Evolutionary conservation across 2,113 vertebrate species (phyloP), one percentile per base, ranked within the genome.

Genomic region (Rostratula benghalensis): DNA sequence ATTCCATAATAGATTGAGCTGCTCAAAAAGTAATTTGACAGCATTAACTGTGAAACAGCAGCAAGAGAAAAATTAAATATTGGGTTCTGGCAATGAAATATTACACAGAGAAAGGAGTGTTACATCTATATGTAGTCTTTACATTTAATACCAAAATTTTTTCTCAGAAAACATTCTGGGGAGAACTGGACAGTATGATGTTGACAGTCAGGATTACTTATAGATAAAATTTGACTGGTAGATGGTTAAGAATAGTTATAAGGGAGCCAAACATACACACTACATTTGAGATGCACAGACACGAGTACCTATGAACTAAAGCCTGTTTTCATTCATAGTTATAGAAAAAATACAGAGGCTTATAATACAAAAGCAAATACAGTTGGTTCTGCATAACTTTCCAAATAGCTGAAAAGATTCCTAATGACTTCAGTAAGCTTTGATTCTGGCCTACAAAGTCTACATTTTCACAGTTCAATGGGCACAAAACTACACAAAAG

Each of bases 11-110:
- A 70, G 73, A 89, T 24, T 31, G n/a, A 61, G 27, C 30, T 94
- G 39, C 33, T 84, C 89, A 74, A 95, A 95, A 90, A n/a, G 48
- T 59, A 37, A 86, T 60, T 92, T 76, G 27, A 45, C 46, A 86
- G 20, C 21, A 89, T 39, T 64, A 94, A 82, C 30, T 51, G 20
- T 31, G 35, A 91, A 80, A 73, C 5, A 74, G 18, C 41, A 78
- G 57, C 27, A 80, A 57, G 18, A 79, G 22, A 84, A 77, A 92
- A 65, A 64, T 27, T 48, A 76, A 63, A 46, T 71, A 73, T 2
- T 76, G 7, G 13, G 11, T 53, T 87, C 41, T 15, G 22, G 48
- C 41, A 64, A 22, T 27, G 54, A 89, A 77, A 81, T 69, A 83
- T 3, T 65, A 61, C 19, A 61, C 30, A 64, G 6, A 91, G 13